A percentile compares a stretch with the other conserved stretches of the same genome.
Conservation (phyloP, 2,888 invertebrate species). For the Eilema caniola region DNA sequence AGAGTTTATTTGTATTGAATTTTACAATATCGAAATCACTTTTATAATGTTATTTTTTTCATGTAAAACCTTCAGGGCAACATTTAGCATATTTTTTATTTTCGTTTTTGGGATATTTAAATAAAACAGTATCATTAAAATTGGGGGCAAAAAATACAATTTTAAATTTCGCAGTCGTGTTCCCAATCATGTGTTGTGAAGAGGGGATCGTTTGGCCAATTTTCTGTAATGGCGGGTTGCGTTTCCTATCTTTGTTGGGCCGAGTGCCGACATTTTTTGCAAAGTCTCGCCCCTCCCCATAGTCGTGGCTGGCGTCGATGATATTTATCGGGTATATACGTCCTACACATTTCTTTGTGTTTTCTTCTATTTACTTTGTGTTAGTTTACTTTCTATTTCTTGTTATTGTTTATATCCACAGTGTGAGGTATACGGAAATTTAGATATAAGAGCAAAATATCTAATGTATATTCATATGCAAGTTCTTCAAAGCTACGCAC, state of each 20-base stretch:
- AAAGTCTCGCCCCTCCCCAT: constrained; percentile 70
- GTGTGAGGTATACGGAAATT: constrained; percentile 21
- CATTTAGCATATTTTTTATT: constrained; percentile 29
- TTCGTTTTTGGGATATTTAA: constrained; percentile 26
- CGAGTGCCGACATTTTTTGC: constrained; percentile 82
- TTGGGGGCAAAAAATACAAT: constrained; percentile 54
- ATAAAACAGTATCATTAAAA: constrained; percentile 38
- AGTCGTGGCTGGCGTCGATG: constrained; percentile 60
- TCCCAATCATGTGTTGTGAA: constrained; percentile 59
- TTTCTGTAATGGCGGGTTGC: constrained; percentile 84
- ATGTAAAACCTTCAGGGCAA: constrained; percentile 24
- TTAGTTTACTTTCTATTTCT: not conserved
- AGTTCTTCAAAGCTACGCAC: constrained; percentile 64
- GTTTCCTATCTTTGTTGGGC: constrained; percentile 81
- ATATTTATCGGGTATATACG: constrained; percentile 70
- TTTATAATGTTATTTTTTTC: constrained; percentile 29
- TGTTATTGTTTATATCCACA: constrained; percentile 9
- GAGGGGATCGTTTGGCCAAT: constrained; percentile 78
- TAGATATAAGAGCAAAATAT: constrained; percentile 25
- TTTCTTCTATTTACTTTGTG: constrained; percentile 13
- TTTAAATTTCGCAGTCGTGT: constrained; percentile 64
- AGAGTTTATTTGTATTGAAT: constrained; percentile 51
- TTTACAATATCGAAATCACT: constrained; percentile 35
- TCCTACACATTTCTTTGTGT: constrained; percentile 39
- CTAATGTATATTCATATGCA: constrained; percentile 30